phyloP scores from a whole-genome alignment of 2,888 invertebrate genomes.

The Trichopoda pennipes region DNA sequence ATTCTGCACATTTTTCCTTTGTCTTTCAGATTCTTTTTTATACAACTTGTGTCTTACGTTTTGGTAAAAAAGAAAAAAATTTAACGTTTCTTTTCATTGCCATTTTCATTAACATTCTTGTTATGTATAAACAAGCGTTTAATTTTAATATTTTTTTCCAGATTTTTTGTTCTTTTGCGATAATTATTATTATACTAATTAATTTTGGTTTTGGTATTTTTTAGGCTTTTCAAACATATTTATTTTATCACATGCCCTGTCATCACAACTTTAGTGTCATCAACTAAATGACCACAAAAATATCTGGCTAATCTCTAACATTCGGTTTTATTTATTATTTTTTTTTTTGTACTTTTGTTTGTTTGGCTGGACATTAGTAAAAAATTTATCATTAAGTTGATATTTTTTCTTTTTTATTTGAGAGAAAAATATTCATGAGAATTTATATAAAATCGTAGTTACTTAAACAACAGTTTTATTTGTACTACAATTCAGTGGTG shows the following conservation, averaged over 20 bases:
- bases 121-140: slow-evolving; percentile 22
- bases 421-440: too few species aligned
- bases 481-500: too few species aligned
- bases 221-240: slow-evolving; percentile 27
- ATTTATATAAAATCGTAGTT: too few species aligned
- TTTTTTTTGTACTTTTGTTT: neutral
- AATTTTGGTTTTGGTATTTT: slow-evolving; percentile 19
- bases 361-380: too few species aligned
- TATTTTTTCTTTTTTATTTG: too few species aligned
- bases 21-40: slow-evolving; percentile 3
- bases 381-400: too few species aligned
- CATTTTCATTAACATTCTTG: neutral
- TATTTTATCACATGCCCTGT: slow-evolving; percentile 50
- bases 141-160: slow-evolving; percentile 12
- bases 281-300: slow-evolving; percentile 46
- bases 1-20: slow-evolving; percentile 45
- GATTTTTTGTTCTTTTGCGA: slow-evolving; percentile 27
- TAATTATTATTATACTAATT: slow-evolving; percentile 46
- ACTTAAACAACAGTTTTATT: too few species aligned
- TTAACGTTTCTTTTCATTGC: slow-evolving; percentile 2
- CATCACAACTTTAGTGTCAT: slow-evolving; percentile 51
- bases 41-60: slow-evolving; percentile 3
- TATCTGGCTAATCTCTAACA: slow-evolving; percentile 41
- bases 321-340: neutral
- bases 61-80: slow-evolving; percentile 22